Percentiles rank a stretch among this genome's conserved stretches.
Conservation (phyloP, 2,113 vertebrate species). For the Heliornis fulica region DNA sequence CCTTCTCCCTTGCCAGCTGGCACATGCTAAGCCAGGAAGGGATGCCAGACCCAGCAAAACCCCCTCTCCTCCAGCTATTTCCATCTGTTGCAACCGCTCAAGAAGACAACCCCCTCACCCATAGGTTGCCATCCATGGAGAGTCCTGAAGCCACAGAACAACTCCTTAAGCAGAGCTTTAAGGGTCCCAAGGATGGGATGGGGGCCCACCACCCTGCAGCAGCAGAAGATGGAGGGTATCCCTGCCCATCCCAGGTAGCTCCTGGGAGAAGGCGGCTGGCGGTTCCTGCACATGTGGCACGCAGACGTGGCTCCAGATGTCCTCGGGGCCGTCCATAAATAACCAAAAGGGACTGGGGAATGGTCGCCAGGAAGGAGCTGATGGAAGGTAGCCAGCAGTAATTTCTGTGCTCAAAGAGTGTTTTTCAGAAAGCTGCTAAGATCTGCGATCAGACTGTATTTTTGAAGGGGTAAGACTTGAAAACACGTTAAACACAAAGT, state of each 20-base stretch:
- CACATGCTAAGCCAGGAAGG: rapidly evolving
- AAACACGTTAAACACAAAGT: neutral
- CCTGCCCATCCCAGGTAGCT: neutral
- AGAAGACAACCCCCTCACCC: neutral
- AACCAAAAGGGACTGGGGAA: conserved; percentile 26
- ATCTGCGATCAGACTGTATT: neutral
- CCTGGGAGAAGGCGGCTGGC: neutral
- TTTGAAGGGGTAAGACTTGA: neutral
- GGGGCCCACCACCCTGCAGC: rapidly evolving
- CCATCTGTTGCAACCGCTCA: neutral
- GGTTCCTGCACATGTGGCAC: neutral
- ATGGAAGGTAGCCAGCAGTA: conserved; percentile 40
- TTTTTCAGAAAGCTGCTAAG: conserved; percentile 18
- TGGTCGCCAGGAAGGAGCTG: conserved; percentile 25
- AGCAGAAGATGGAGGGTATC: neutral
- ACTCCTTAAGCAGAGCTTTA: neutral
- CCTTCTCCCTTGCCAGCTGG: neutral
- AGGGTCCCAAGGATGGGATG: neutral
- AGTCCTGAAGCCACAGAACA: neutral
- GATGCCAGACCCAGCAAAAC: neutral
- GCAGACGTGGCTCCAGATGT: conserved; percentile 46
- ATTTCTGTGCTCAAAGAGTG: conserved; percentile 2
- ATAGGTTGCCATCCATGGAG: neutral
- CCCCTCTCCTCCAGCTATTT: neutral
- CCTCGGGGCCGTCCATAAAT: conserved; percentile 24